phyloP scores from a whole-genome alignment of 2,888 invertebrate genomes.

The Ornithoptera priamus region DNA sequence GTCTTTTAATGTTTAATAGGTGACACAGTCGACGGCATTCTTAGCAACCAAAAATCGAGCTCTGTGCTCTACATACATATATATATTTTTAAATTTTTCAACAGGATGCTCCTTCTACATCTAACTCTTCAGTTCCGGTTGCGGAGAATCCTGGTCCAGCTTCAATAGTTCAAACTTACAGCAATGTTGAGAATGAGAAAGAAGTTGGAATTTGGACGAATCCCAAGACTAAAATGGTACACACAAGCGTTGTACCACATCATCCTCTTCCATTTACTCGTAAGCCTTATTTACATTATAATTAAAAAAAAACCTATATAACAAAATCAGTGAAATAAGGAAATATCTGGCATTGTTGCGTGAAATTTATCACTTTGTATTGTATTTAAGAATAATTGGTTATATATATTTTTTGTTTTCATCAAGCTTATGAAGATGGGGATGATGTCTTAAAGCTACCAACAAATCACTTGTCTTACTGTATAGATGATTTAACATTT shows the following conservation, averaged over 20 bases:
- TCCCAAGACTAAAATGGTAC: slow-evolving; percentile 75
- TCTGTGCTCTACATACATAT: background rate
- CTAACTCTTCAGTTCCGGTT: slow-evolving; percentile 53
- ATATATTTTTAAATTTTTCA: slow-evolving; percentile 1
- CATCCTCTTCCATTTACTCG: slow-evolving; percentile 71
- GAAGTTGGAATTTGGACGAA: slow-evolving; percentile 77
- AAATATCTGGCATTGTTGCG: too few species aligned
- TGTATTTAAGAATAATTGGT: too few species aligned
- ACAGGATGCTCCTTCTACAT: slow-evolving; percentile 73
- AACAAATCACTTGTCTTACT: slow-evolving; percentile 69
- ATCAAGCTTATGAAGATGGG: slow-evolving; percentile 83
- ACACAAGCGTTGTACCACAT: slow-evolving; percentile 68
- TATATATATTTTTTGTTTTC: slow-evolving; percentile 21
- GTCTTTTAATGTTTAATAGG: too few species aligned
- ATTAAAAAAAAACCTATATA: background rate
- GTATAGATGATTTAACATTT: slow-evolving; percentile 78
- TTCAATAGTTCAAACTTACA: slow-evolving; percentile 67
- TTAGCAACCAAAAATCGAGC: too few species aligned
- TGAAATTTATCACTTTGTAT: too few species aligned
- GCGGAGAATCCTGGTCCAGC: slow-evolving; percentile 66
- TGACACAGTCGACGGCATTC: too few species aligned
- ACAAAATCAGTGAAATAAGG: too few species aligned
- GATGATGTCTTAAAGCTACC: slow-evolving; percentile 66
- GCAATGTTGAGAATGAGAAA: slow-evolving; percentile 71
- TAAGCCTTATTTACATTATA: slow-evolving; percentile 41